A percentile compares a stretch with the other conserved stretches of the same genome.
These are phyloP conservation scores for Nothura maculosa DNA, from an alignment of 2,797 vertebrate species.

Conservation along the genomic window DNA sequence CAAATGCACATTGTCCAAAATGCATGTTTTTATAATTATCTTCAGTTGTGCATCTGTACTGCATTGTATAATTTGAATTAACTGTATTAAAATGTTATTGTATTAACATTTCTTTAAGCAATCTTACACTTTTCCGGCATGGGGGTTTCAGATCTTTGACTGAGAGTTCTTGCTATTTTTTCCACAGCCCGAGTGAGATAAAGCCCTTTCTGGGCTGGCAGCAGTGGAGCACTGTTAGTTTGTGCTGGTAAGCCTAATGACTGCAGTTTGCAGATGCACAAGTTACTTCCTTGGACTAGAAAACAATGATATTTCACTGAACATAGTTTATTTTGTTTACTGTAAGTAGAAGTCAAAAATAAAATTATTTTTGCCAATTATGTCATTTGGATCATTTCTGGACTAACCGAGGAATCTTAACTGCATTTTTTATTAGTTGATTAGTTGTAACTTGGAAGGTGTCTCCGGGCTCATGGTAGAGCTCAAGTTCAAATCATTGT, in stretches of 20 bases:
- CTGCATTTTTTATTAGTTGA: background rate
- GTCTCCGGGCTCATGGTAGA: background rate
- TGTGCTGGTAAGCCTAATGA: background rate
- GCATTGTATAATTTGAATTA: background rate
- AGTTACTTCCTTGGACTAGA: background rate
- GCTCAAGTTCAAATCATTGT: background rate
- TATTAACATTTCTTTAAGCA: background rate
- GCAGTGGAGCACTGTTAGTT: background rate
- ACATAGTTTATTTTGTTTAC: background rate
- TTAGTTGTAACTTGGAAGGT: background rate
- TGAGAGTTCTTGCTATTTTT: background rate
- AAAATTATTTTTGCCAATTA: background rate
- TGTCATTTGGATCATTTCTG: background rate
- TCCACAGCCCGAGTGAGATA: background rate
- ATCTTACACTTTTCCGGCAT: background rate
- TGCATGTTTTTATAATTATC: background rate
- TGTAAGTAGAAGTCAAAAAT: background rate
- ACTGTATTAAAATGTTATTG: background rate
- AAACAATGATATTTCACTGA: fast-evolving
- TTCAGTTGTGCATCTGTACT: background rate
- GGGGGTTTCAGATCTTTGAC: background rate
- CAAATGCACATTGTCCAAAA: background rate
- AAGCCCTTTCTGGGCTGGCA: background rate
- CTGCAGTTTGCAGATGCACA: background rate
- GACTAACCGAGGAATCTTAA: background rate